phyloP scores from a whole-genome alignment of 2,888 invertebrate genomes.

The Tenodera sinensis region DNA sequence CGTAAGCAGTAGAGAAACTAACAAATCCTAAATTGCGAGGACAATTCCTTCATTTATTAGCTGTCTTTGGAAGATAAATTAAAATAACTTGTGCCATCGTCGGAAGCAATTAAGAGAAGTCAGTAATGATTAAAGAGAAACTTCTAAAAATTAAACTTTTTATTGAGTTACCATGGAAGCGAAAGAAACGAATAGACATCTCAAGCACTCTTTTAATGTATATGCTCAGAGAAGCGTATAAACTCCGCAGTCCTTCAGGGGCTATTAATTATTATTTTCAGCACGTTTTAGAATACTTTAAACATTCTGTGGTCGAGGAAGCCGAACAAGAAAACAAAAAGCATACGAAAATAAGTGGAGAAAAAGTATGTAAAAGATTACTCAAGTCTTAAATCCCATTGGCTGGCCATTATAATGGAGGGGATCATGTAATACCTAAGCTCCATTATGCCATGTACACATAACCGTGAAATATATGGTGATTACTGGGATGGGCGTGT shows the following conservation, averaged over 20 bases:
- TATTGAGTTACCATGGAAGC: background rate
- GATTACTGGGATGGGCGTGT: constrained; percentile 7
- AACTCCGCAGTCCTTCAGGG: background rate
- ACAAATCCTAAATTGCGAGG: no score
- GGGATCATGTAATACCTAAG: background rate
- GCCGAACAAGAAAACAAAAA: background rate
- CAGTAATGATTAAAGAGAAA: no score
- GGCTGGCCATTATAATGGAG: background rate
- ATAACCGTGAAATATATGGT: constrained; percentile 11
- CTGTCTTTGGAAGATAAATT: no score
- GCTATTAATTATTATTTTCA: background rate
- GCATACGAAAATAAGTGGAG: background rate
- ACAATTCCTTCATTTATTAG: no score
- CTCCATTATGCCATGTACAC: background rate
- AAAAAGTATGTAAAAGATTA: background rate
- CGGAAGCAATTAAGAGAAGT: no score
- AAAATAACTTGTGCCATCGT: no score
- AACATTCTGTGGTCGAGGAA: background rate
- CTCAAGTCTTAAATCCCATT: background rate
- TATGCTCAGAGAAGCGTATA: background rate
- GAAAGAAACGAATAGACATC: background rate
- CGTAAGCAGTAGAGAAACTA: no score
- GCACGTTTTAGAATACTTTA: background rate
- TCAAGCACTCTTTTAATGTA: background rate
- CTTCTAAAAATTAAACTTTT: background rate